Percentiles rank a stretch among this genome's conserved stretches.
Evolutionary conservation across 2,113 vertebrate species (phyloP).

Genomic region (Anolis sagrei): DNA sequence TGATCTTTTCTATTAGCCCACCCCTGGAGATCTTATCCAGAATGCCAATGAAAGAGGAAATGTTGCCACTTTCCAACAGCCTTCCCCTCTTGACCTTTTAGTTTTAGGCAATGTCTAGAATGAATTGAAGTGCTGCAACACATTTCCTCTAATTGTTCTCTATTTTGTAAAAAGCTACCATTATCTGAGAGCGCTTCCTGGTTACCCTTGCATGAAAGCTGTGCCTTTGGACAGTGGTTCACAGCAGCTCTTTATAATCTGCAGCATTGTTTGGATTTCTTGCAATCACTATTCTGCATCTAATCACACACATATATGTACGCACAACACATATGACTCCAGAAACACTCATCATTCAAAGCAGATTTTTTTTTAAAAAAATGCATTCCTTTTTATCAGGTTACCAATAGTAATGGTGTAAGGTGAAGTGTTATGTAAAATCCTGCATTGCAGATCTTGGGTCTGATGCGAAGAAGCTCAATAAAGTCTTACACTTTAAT

Average conservation of each 20-base stretch:
- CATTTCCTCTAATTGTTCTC: not conserved
- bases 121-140: constrained; percentile 13
- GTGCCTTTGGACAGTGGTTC: not conserved
- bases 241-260: not conserved
- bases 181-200: constrained; percentile 13
- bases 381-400: constrained; percentile 78
- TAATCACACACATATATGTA: constrained; percentile 40
- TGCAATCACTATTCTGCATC: not conserved
- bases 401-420: constrained; percentile 79
- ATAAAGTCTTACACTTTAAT: constrained; percentile 83
- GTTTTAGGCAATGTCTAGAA: constrained; percentile 33
- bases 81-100: constrained; percentile 36
- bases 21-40: constrained; percentile 27
- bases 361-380: constrained; percentile 38
- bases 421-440: constrained; percentile 81
- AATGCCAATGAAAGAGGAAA: constrained; percentile 39
- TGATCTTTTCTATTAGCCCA: constrained; percentile 9
- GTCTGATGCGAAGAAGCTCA: constrained; percentile 80
- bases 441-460: constrained; percentile 81
- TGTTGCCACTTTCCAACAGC: constrained; percentile 11
- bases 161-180: constrained; percentile 27
- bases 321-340: constrained; percentile 24
- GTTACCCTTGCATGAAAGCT: constrained; percentile 12
- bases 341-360: constrained; percentile 44
- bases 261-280: not conserved